Percentiles rank a stretch among this genome's conserved stretches.
Evolutionary conservation across 2,113 vertebrate species (phyloP).

Genomic region (Campylomormyrus tamandua): DNA sequence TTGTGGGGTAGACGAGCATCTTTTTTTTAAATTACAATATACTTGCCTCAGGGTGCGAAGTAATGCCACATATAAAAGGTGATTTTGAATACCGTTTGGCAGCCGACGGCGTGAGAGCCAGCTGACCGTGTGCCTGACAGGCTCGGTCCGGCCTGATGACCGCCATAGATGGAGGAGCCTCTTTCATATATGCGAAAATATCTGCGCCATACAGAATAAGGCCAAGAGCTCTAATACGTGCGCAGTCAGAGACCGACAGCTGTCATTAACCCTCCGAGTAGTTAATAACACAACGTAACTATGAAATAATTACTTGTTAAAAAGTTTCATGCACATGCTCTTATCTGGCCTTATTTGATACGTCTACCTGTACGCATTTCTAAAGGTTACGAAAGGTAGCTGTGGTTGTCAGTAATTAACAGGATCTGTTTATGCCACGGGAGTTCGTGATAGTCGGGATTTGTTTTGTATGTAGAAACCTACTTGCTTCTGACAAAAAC

Average conservation of each 20-base stretch:
- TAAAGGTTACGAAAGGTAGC: neutral
- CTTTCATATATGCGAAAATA: neutral
- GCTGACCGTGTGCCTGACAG: neutral
- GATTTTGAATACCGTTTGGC: neutral
- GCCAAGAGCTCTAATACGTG: neutral
- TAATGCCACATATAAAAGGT: neutral
- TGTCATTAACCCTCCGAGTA: neutral
- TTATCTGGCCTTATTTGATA: neutral
- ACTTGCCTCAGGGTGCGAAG: neutral
- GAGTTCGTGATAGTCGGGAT: neutral
- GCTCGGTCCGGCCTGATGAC: neutral
- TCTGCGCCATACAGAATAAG: neutral
- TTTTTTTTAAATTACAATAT: neutral
- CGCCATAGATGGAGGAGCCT: neutral
- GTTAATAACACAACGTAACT: neutral
- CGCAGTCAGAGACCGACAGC: neutral
- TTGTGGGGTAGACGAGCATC: neutral
- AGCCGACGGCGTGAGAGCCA: neutral
- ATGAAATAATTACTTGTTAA: neutral
- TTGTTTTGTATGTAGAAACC: neutral
- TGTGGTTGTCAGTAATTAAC: neutral
- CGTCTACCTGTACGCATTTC: neutral
- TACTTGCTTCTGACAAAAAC: neutral
- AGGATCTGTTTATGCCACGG: neutral
- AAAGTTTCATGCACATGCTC: neutral